phyloP scores from a whole-genome alignment of 2,797 vertebrate species.

The Pteronotus mesoamericanus region DNA sequence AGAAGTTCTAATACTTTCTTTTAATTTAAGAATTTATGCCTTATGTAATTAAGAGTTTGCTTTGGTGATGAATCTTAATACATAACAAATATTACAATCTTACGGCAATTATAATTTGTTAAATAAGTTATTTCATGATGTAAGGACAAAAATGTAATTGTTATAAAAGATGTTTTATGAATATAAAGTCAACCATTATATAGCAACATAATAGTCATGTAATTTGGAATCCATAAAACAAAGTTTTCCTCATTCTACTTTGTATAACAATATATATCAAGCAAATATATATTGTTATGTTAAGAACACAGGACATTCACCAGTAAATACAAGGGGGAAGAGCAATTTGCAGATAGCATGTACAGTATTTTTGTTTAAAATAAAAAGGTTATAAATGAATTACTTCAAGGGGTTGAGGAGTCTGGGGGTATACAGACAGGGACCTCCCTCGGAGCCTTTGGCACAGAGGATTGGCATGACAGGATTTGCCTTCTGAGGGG shows the following conservation, averaged over 20 bases:
- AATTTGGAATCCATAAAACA: neutral
- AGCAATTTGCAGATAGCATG: neutral
- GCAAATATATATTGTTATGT: neutral
- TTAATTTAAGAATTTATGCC: neutral
- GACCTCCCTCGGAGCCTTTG: neutral
- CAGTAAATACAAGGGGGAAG: neutral
- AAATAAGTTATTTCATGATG: neutral
- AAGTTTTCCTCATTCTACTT: neutral
- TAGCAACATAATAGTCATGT: neutral
- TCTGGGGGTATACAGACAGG: neutral
- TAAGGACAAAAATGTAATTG: neutral
- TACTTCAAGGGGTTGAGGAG: neutral
- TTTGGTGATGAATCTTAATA: neutral
- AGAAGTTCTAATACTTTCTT: neutral
- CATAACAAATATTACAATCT: neutral
- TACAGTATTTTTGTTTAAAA: neutral
- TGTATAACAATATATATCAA: neutral
- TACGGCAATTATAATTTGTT: neutral
- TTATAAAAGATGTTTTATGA: neutral
- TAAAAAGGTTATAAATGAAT: neutral
- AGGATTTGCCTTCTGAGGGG: neutral
- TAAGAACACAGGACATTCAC: neutral
- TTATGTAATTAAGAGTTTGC: neutral
- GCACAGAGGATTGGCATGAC: neutral
- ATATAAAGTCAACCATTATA: neutral